Conservation (phyloP, 1,140 invertebrate genomes). For the Portunus trituberculatus region DNA sequence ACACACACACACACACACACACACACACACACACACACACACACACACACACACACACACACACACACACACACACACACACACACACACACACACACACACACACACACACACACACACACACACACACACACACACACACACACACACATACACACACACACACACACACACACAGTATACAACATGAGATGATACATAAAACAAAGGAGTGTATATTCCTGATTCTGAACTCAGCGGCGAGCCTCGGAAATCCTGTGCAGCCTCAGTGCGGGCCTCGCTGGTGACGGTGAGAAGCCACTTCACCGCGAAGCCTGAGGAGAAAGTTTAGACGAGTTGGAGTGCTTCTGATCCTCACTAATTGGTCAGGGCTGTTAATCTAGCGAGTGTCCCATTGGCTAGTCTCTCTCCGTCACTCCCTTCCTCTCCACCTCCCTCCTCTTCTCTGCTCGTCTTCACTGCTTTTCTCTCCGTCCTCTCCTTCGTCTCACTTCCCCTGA, state of each 20-base stretch:
- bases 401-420: not conserved
- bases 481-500: not conserved
- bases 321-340: slow-evolving; percentile 21
- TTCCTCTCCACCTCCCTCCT: not conserved
- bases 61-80: no score
- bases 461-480: not conserved
- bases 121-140: no score
- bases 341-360: slow-evolving; percentile 10
- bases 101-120: no score
- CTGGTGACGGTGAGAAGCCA: not conserved
- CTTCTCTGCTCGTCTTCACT: not conserved
- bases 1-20: no score
- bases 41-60: no score
- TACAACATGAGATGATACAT: not conserved
- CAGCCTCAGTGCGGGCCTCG: not conserved
- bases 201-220: not conserved
- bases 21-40: no score
- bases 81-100: no score
- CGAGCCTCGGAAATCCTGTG: not conserved
- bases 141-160: no score
- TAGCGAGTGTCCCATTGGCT: not conserved
- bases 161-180: no score
- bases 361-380: slow-evolving; percentile 12
- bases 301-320: not conserved
- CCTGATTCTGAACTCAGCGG: not conserved